Evolutionary conservation across 2,888 invertebrate species (phyloP).

Genomic region (Dorcus parallelipipedus): DNA sequence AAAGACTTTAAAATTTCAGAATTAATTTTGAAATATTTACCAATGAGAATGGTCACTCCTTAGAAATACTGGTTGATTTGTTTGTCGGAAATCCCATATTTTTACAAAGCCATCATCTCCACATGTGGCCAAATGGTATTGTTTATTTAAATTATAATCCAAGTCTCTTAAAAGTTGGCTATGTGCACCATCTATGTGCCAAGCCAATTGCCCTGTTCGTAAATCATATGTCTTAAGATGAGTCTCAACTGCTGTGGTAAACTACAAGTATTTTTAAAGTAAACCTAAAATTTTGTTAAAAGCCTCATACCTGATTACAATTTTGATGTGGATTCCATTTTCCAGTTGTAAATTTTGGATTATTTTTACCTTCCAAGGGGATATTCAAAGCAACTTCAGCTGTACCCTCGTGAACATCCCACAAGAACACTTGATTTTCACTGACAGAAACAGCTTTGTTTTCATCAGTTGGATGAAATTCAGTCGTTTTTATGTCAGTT

Average conservation of each 20-base stretch:
- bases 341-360: constrained; percentile 77
- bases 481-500: constrained; percentile 72
- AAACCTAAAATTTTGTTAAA: background rate
- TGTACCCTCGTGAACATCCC: constrained; percentile 64
- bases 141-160: constrained; percentile 98
- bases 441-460: constrained; percentile 70
- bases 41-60: constrained; percentile 86
- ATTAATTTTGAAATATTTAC: constrained; percentile 44
- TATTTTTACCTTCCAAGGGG: constrained; percentile 62
- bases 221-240: constrained; percentile 86
- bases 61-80: constrained; percentile 72
- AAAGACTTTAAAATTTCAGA: no score
- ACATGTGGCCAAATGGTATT: constrained; percentile 88
- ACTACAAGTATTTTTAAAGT: constrained; percentile 47
- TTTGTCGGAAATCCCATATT: constrained; percentile 93
- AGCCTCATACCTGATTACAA: constrained; percentile 60
- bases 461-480: constrained; percentile 83
- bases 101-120: constrained; percentile 95
- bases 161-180: constrained; percentile 84
- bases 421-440: constrained; percentile 72
- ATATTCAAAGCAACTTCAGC: constrained; percentile 41
- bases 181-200: constrained; percentile 81
- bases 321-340: constrained; percentile 96
- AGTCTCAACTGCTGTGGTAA: constrained; percentile 84
- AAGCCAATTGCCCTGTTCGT: constrained; percentile 70